phyloP scores from a whole-genome alignment of 2,797 vertebrate genomes.

The Balearica regulorum region DNA sequence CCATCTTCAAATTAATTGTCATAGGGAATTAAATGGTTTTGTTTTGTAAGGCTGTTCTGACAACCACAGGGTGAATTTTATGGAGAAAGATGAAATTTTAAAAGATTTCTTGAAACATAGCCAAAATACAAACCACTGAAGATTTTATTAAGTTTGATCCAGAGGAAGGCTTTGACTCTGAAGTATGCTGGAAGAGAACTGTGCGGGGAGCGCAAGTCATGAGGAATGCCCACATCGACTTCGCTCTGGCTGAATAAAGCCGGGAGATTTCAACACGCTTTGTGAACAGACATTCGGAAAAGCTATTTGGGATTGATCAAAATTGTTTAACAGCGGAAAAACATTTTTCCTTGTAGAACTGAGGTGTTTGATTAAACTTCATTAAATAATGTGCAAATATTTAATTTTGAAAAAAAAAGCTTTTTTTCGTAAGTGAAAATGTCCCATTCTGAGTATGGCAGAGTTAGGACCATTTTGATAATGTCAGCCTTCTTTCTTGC shows the following conservation, averaged over 20 bases:
- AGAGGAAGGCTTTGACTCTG: background rate
- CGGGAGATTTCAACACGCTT: background rate
- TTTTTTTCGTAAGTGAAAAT: background rate
- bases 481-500: background rate
- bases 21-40: background rate
- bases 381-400: background rate
- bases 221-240: background rate
- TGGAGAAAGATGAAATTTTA: background rate
- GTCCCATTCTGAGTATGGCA: background rate
- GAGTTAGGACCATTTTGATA: background rate
- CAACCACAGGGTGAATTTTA: background rate
- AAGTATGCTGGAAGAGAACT: accelerated
- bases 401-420: background rate
- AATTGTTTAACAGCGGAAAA: background rate
- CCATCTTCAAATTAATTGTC: background rate
- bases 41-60: background rate
- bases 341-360: background rate
- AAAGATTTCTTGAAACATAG: background rate
- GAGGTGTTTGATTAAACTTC: background rate
- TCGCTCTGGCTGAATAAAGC: accelerated
- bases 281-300: background rate
- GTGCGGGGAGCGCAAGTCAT: background rate
- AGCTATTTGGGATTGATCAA: background rate
- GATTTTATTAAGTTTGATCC: background rate
- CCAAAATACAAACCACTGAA: background rate